Base-by-base conservation (phyloP, 2,888 invertebrate species). In the Sturmia bella region DNA sequence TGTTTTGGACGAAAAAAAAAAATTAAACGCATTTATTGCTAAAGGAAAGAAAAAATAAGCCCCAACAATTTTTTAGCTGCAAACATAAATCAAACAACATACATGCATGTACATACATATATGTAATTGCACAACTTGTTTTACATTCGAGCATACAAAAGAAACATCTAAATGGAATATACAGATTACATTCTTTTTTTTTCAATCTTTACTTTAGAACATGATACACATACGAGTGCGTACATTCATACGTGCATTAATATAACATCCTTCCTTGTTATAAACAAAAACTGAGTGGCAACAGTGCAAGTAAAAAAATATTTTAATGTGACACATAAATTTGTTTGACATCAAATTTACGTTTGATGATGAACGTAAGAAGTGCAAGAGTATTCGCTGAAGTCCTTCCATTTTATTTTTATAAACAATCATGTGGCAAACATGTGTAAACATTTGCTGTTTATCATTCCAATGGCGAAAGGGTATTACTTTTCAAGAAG, bases 391-490 rank as follows among this genome's bases (percentile, higher is more conserved):
- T 37, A 63, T 69, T 76, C 54, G 45, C 37, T 43, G 17, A 69
- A 54, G 54, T 69, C 61, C 61, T 69, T 61, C 45, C 37, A 45
- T 69, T 63, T 45, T 45, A 54, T 54, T 61, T 27, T 12, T 54
- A 45, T 54, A 69, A 69, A 52, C 37, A 66, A 19, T 48, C 64
- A 66, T 74, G 37, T 57, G 57, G 45, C 56, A 57, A 66, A 75
- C 74, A 75, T 75, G 48, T 75, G 64, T 39, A 64, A 64, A 39
- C 69, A 61, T 52, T 61, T 50, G 59, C 61, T 45, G 45, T 15
- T 37, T 12, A 21, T 45, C 54, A 45, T 56, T 12, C 9, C 32
- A 54, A 32, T 45, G 15, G 11, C 39, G 17, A 17, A 15, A 32
- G 72, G 61, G 17, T 50, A 41, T 32, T 41, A n/a, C 43, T n/a